A percentile compares a stretch with the other conserved stretches of the same genome.
Evolutionary conservation across 2,888 invertebrate species (phyloP).

Genomic region (Phoenoteleia sp.): DNA sequence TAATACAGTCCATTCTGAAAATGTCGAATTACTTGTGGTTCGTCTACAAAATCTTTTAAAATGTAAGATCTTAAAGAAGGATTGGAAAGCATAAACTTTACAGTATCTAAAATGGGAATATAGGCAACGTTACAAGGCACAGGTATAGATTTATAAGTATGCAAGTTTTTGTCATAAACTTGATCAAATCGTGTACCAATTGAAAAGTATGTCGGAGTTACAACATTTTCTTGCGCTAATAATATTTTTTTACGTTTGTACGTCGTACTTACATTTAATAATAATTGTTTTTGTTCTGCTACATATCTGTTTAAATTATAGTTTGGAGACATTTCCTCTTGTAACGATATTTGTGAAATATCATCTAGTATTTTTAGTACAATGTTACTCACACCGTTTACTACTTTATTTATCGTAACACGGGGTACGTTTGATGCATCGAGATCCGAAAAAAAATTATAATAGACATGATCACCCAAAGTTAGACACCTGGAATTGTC

Average conservation of each 20-base stretch:
- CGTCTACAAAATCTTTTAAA: neutral
- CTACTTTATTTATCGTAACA: no score
- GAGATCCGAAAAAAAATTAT: no score
- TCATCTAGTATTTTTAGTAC: no score
- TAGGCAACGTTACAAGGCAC: slow-evolving; percentile 47
- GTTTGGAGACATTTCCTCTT: no score
- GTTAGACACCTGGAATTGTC: no score
- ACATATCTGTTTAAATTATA: no score
- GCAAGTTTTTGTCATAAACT: slow-evolving; percentile 30
- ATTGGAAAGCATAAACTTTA: slow-evolving; percentile 30
- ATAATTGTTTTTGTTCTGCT: neutral
- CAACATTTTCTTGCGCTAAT: no score
- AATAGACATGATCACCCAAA: no score
- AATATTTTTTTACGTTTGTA: slow-evolving; percentile 23
- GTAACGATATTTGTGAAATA: no score
- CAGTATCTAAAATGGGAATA: slow-evolving; percentile 41
- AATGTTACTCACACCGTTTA: no score
- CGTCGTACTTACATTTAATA: neutral
- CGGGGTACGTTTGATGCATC: no score
- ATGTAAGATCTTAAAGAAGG: neutral
- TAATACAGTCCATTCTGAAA: slow-evolving; percentile 48
- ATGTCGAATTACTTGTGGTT: slow-evolving; percentile 19
- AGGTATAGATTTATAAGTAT: slow-evolving; percentile 36
- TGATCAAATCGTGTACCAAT: slow-evolving; percentile 54
- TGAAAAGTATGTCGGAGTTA: no score